Evolutionary conservation across 2,113 vertebrate genomes (phyloP), one percentile per base, ranked within the genome.

Genomic region (Stomatorhinus ivindoensis): DNA sequence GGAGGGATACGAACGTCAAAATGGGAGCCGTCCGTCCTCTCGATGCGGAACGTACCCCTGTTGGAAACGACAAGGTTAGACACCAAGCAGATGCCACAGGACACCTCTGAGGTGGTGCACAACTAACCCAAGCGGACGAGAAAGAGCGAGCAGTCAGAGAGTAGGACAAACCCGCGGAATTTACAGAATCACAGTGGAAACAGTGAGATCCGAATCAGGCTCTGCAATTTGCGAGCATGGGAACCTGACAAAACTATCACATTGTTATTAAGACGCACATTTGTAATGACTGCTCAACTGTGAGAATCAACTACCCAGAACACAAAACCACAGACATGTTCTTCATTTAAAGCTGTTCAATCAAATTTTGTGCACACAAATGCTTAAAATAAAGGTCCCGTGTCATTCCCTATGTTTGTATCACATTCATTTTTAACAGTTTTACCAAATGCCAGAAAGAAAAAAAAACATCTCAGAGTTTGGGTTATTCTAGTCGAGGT

Each of bases 1-100:
- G 98, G 98, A 87, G 98, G 98, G 95, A 99, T 99, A 93, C 98
- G 97, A 90, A 99, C 97, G 46, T 99, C 98, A 42, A 99, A 99
- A 94, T 98, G 97, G 93, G 98, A 99, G 88, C 97, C 97, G 53
- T 99, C 98, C 0, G 98, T 97, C 93, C 97, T 97, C 94, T 99
- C 98, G 6, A 99, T 98, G 55, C 98, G 97, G 93, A 99, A 99
- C 0, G 98, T 99, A 51, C 98, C 98, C 98, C 98, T 98, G 88
- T 86, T 39, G 90, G 4, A 90, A 21, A 92, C 85, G 91, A 31
- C 9, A 21, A 27, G 61, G 31, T 87, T 82, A 76, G 39, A 48
- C 31, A 65, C 17, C 27, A n/a, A 7, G 44, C 27, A 7, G 39
- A 61, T 19, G 13, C 11, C 27, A 90, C 85, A 83, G 73, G 46